Base-by-base conservation (phyloP, 2,888 invertebrate genomes). In the Auanema sp. region DNA sequence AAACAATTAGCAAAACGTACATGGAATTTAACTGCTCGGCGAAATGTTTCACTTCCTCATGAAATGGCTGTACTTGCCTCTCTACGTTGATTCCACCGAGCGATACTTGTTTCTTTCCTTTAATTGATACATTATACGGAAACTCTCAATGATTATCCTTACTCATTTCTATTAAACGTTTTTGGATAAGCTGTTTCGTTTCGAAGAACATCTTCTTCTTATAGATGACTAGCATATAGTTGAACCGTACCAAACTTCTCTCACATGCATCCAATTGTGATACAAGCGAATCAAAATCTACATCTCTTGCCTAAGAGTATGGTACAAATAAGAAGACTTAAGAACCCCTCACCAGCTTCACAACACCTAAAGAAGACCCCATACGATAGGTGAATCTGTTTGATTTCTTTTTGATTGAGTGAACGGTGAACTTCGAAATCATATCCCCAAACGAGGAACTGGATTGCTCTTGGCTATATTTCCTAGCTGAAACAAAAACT, bases 351-450 rank as follows among this genome's bases (percentile, higher is more conserved):
- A 76, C 78, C 65, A 72, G 57, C 58, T 73, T 71, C 14, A 71
- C 70, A 21, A 80, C 69, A n/a, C 79, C 79, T 23, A 79, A 58
- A 5, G 77, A 71, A 6, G 74, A 68, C 40, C 76, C 74, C 68
- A 79, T 76, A 11, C 80, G 62, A 65, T 81, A 80, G n/a, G 78
- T 79, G 52, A 80, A 73, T 0, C 80, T 69, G 58, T 78, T 80
- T 51, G 76, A 73, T 54, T 80, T 80, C 72, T 80, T 80, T 40
- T 69, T 68, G 47, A 80, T 43, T 44, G 80, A 77, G 56, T 79
- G 80, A 41, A 80, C 65, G 33, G 78, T 80, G 58, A 80, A 63
- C 49, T 78, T 78, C 10, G 77, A 76, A 4, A 79, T 63, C 54
- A 62, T 71, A 44, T 76, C 72, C 5, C 69, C 73, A 23, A 68